Evolutionary conservation across 2,797 vertebrate species (phyloP).

Genomic region (Remorina albescens): DNA sequence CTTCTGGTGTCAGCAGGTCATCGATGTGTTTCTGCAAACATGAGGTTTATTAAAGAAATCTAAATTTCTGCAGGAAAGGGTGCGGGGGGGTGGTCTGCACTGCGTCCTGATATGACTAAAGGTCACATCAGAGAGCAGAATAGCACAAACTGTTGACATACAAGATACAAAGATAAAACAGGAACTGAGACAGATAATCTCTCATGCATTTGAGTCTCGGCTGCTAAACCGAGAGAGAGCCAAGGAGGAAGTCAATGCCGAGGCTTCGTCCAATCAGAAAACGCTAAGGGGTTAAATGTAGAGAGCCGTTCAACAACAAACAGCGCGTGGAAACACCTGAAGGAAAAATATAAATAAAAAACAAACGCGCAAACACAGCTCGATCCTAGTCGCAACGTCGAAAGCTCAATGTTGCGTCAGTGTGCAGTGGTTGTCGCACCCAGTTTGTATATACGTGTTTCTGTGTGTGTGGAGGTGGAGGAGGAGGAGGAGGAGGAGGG

Average conservation of each 20-base stretch:
- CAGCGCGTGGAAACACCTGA: conserved; percentile 3
- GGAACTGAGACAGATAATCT: conserved; percentile 1
- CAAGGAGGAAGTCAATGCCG: conserved; percentile 76
- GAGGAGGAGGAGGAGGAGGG: too few species aligned
- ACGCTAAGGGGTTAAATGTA: conserved; percentile 66
- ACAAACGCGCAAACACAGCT: neutral
- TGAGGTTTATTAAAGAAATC: neutral
- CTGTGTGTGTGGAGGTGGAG: too few species aligned
- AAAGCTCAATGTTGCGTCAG: neutral
- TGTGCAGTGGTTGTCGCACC: neutral
- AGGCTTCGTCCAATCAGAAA: conserved; percentile 70
- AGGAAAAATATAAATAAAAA: neutral
- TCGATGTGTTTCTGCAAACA: neutral
- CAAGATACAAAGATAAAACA: neutral
- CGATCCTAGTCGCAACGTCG: neutral
- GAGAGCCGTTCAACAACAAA: conserved; percentile 31
- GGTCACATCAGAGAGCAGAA: neutral
- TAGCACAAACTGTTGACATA: neutral
- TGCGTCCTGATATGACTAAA: neutral
- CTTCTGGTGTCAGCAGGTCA: neutral
- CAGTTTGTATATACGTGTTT: neutral
- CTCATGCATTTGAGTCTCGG: neutral
- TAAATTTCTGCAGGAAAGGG: neutral
- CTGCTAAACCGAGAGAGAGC: too few species aligned
- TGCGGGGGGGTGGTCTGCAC: neutral